Evolutionary conservation across 2,797 vertebrate species (phyloP).

Genomic region (Eulemur albifrons): DNA sequence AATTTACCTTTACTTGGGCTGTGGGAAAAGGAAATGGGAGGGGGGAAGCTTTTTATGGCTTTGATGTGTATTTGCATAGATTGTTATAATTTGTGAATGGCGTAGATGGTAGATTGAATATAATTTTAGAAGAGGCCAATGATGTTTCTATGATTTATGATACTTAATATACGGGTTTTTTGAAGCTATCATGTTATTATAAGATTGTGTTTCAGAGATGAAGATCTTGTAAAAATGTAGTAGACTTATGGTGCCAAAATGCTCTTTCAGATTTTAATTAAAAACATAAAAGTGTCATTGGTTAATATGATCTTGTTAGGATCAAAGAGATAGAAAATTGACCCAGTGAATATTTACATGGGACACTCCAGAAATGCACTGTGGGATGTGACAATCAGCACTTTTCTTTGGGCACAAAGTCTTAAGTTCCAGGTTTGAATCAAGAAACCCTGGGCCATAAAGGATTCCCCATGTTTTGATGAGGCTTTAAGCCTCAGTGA

Average conservation of each 20-base stretch:
- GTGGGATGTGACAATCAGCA: neutral
- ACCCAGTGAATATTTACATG: constrained; percentile 9
- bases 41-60: constrained; percentile 79
- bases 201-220: constrained; percentile 53
- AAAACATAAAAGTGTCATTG: constrained; percentile 54
- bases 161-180: constrained; percentile 76
- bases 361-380: neutral
- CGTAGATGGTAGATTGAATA: constrained; percentile 64
- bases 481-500: neutral
- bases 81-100: constrained; percentile 75
- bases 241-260: neutral
- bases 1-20: constrained; percentile 86
- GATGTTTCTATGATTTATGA: constrained; percentile 74
- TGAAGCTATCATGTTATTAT: constrained; percentile 44
- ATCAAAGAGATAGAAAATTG: constrained; percentile 32
- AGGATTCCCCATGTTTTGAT: neutral
- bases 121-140: constrained; percentile 48
- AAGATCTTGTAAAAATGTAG: constrained; percentile 49
- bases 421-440: constrained; percentile 40
- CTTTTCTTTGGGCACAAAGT: constrained; percentile 12
- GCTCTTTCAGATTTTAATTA: constrained; percentile 65
- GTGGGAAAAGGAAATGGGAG: constrained; percentile 85
- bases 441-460: neutral
- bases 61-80: constrained; percentile 76
- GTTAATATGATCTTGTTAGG: constrained; percentile 24